Evolutionary conservation across 1,140 invertebrate species (phyloP), one percentile per base, ranked within the genome.

Genomic region (Drosophila ohnishii): DNA sequence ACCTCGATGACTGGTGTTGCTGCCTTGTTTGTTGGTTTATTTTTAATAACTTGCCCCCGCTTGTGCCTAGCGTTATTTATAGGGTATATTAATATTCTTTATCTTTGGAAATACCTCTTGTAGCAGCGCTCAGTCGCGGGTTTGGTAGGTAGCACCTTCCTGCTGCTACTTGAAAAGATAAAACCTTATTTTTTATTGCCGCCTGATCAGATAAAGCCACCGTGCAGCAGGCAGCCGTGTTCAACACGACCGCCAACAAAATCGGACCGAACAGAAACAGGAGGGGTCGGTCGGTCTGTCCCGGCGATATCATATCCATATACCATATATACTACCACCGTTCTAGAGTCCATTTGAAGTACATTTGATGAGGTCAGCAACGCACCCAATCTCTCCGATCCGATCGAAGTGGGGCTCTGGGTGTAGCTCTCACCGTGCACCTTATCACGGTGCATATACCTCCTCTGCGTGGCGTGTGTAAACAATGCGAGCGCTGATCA

Each of bases 141-240:
- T 83, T 77, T 34, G 48, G 48, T 50, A 16, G 82, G 85, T 90
- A 90, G 90, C 86, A 90, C 80, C 90, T 91, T 91, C 75, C 77
- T 75, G 84, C 86, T 86, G 86, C 90, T 91, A 91, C 90, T 91
- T 91, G 90, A 91, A 90, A 72, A 91, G 90, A 91, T 91, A 91
- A 91, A 90, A 91, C 60, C 87, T 78, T 86, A 78, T 84, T 91
- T 90, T 90, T 91, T 91, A 91, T 91, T 87, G 75, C 83, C 71
- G 75, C 85, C 81, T 85, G 90, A 91, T 91, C 90, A 78, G 90
- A 91, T 91, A 91, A 91, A 91, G 84, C 84, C 84, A 88, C 84
- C 80, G 84, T 87, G 76, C 85, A 88, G 77, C 80, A 87, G 80
- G 69, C 57, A 70, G 40, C 63, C 79, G 79, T 85, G 82, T 85